Evolutionary conservation across 2,888 invertebrate genomes (phyloP).

Genomic region (Hypselothyrea guttata): DNA sequence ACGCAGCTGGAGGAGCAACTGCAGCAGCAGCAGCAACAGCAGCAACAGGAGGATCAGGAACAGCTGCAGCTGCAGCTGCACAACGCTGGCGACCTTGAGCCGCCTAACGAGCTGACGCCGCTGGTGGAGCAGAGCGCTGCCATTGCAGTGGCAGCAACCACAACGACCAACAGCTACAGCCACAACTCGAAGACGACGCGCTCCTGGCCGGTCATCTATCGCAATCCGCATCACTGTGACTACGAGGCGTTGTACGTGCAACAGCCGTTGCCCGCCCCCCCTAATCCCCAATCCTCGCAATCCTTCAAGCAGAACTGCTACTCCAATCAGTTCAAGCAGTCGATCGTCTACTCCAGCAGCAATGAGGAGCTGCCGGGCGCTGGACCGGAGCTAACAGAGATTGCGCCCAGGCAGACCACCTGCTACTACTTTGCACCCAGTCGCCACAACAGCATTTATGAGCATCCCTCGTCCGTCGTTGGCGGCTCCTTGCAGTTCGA

Average conservation of each 20-base stretch:
- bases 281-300: constrained; percentile 37
- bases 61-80: constrained; percentile 36
- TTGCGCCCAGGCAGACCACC: constrained; percentile 70
- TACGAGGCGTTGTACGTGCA: constrained; percentile 81
- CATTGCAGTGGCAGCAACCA: constrained; percentile 18
- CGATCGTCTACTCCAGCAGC: constrained; percentile 79
- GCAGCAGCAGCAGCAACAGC: constrained; percentile 34
- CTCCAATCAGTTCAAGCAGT: constrained; percentile 80
- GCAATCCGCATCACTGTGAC: constrained; percentile 82
- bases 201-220: constrained; percentile 82
- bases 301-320: constrained; percentile 79
- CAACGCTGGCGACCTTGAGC: constrained; percentile 46
- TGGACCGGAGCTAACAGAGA: constrained; percentile 49
- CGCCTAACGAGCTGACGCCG: constrained; percentile 76
- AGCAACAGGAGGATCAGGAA: constrained; percentile 33
- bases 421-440: constrained; percentile 80
- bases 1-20: constrained; percentile 47
- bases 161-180: constrained; percentile 73
- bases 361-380: constrained; percentile 74
- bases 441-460: constrained; percentile 81
- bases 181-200: constrained; percentile 82
- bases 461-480: constrained; percentile 80
- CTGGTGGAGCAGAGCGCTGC: constrained; percentile 56
- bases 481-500: constrained; percentile 79
- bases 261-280: constrained; percentile 38